A percentile compares a stretch with the other conserved stretches of the same genome.
These are phyloP conservation scores for Muscicapa striata DNA, from an alignment of 2,797 vertebrate genomes.

Conservation along the genomic window DNA sequence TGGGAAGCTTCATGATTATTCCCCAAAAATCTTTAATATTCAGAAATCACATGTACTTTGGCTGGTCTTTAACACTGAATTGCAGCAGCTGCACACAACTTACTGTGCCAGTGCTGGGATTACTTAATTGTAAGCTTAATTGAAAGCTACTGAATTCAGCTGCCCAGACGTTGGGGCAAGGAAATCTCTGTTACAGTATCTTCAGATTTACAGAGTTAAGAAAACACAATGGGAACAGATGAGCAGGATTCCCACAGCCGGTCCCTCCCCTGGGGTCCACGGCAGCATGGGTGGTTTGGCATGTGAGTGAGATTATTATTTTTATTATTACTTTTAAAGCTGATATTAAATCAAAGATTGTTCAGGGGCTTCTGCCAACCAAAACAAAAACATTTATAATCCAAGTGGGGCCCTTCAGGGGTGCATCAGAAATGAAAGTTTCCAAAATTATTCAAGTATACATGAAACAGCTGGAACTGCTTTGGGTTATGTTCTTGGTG, in stretches of 20 bases:
- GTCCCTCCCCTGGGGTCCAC: neutral
- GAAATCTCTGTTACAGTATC: neutral
- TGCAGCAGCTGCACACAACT: neutral
- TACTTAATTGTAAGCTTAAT: neutral
- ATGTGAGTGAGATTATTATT: conserved; percentile 16
- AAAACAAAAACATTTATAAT: conserved; percentile 53
- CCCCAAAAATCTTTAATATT: neutral
- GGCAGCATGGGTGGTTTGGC: conserved; percentile 61
- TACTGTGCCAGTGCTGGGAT: neutral
- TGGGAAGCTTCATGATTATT: neutral
- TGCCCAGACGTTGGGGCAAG: neutral
- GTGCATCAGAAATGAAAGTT: conserved; percentile 40
- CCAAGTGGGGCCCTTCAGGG: conserved; percentile 18
- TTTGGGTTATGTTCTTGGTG: conserved; percentile 42
- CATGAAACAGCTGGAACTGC: conserved; percentile 62
- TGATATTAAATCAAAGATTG: conserved; percentile 52
- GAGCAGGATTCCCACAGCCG: conserved; percentile 33
- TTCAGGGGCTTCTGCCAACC: conserved; percentile 46
- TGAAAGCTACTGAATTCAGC: neutral
- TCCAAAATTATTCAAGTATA: conserved; percentile 49
- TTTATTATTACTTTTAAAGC: conserved; percentile 53
- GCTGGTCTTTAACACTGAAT: neutral
- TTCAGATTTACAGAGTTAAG: neutral
- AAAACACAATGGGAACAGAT: conserved; percentile 3
- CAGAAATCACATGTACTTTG: neutral